These are phyloP conservation scores for Psammodynastes pulverulentus DNA, from an alignment of 2,113 vertebrate species.

Conservation along the genomic window DNA sequence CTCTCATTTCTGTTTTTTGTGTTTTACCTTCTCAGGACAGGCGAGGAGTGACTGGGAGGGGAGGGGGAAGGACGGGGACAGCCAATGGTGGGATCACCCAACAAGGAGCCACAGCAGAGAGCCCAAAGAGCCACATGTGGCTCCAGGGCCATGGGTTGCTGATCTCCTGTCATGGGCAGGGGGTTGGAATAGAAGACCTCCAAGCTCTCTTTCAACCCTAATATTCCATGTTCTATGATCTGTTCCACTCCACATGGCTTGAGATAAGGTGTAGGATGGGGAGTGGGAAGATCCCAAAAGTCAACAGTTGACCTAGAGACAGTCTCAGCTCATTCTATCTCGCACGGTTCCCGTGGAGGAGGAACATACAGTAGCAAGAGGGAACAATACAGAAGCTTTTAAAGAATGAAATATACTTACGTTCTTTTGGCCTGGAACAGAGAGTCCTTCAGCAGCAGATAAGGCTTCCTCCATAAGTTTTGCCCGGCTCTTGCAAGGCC, in stretches of 20 bases:
- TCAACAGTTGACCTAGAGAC: background rate
- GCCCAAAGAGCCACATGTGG: too few species aligned
- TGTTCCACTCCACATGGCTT: background rate
- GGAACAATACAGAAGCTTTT: background rate
- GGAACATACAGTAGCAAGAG: background rate
- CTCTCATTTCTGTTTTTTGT: too few species aligned
- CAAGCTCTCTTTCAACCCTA: too few species aligned
- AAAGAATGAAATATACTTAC: constrained; percentile 39
- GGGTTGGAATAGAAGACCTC: too few species aligned
- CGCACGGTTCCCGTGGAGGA: background rate
- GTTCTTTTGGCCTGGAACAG: constrained; percentile 56
- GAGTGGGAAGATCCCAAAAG: background rate
- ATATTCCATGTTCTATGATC: background rate
- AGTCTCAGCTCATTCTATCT: background rate
- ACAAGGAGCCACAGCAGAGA: too few species aligned
- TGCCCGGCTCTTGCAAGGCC: constrained; percentile 52
- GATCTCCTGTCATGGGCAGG: too few species aligned
- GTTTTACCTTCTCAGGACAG: too few species aligned
- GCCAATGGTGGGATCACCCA: too few species aligned
- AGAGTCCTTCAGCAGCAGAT: constrained; percentile 35
- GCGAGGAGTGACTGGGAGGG: too few species aligned
- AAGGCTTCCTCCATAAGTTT: constrained; percentile 25
- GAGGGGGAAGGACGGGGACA: too few species aligned
- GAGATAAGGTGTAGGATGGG: background rate
- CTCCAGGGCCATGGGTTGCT: too few species aligned